Evolutionary conservation across 2,797 vertebrate genomes (phyloP), one percentile per base, ranked within the genome.

Genomic region (Danio jaintianensis): DNA sequence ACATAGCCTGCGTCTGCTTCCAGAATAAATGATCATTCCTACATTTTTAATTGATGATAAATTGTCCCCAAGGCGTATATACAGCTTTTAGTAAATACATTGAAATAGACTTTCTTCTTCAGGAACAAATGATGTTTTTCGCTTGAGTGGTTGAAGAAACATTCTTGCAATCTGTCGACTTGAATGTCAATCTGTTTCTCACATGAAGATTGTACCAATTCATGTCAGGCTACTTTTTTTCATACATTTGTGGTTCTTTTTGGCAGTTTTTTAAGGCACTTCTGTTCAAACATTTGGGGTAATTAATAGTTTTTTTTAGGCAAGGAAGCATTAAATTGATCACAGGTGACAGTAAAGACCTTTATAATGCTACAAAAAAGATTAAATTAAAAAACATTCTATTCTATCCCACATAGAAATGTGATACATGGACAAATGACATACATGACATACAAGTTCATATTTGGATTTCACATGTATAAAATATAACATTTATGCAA

Each of bases 1-100:
- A 43, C 53, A 45, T 58, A 58, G 18, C 13, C 3, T 58, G 13
- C 40, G 43, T 69, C 62, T 79, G 82, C 85, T 87, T 89, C 53
- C 40, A 58, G 55, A 72, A 45, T 58, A 4, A 58, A 4, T 29
- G 53, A 58, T 72, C 40, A 73, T 22, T 59, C 13, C 16, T 43
- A 47, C 7, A n/a, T 59, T 47, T 73, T 73, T 47, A 59, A 45
- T 36, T 47, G 20, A 59, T 73, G 71, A 36, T 59, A 73, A n/a
- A 73, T 59, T 12, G 42, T 59, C 68, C 36, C n/a, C 18, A 40
- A 55, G 68, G 16, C 36, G 16, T 63, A 42, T 58, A 58, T 16
- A 11, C 63, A 45, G 11, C 18, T 45, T 66, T 36, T 47, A n/a
- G 40, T 73, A 55, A 73, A 18, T 29, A 36, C 29, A 15, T 12